Evolutionary conservation across 2,797 vertebrate species (phyloP).

Genomic region (Tragopan temminckii): DNA sequence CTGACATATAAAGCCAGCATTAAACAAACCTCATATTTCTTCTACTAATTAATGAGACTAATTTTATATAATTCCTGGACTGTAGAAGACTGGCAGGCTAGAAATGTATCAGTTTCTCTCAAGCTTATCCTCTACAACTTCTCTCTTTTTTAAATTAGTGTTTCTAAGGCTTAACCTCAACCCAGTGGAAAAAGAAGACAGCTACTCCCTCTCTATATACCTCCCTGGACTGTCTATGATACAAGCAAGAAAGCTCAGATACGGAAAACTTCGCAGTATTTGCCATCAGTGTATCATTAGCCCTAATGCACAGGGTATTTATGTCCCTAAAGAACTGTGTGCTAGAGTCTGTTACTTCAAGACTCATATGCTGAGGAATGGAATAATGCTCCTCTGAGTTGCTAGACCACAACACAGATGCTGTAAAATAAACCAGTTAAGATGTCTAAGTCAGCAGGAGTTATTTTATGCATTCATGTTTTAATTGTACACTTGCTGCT

Average conservation of each 20-base stretch:
- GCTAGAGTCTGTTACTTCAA: not conserved
- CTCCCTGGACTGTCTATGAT: not conserved
- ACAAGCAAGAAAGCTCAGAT: not conserved
- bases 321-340: not conserved
- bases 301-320: not conserved
- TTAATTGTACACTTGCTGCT: not conserved
- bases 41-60: not conserved
- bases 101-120: not conserved
- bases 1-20: not conserved
- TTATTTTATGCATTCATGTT: accelerated
- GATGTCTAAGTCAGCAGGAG: not conserved
- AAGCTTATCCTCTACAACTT: not conserved
- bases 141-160: not conserved
- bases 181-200: not conserved
- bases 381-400: not conserved
- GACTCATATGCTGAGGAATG: not conserved
- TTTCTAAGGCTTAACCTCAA: not conserved
- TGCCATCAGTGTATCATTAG: not conserved
- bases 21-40: not conserved
- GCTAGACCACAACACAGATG: not conserved
- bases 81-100: not conserved
- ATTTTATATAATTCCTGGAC: not conserved
- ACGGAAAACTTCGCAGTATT: not conserved
- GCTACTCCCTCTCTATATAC: not conserved
- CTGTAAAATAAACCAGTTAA: not conserved